phyloP scores from a whole-genome alignment of 2,888 invertebrate genomes.

The Conops quadrifasciatus region DNA sequence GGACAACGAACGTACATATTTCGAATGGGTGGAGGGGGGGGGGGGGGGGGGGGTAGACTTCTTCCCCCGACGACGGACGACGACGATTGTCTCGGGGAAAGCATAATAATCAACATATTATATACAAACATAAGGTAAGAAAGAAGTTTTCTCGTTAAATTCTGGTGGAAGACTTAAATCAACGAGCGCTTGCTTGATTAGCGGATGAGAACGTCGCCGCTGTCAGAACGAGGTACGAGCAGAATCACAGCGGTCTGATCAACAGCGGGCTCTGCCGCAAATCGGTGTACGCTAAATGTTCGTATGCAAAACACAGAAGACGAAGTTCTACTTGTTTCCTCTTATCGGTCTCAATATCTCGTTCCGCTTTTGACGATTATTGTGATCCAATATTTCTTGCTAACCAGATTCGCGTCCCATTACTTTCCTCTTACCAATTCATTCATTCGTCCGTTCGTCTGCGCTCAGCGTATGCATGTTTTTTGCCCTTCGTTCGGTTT shows the following conservation, averaged over 20 bases:
- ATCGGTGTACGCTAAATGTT: not conserved
- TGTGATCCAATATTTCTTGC: slow-evolving; percentile 56
- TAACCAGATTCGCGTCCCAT: not conserved
- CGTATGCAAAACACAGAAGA: slow-evolving; percentile 14
- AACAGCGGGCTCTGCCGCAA: slow-evolving; percentile 12
- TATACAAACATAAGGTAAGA: too few species aligned
- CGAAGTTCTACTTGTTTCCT: slow-evolving; percentile 34
- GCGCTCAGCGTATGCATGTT: not conserved
- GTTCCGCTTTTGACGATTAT: slow-evolving; percentile 52
- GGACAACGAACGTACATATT: too few species aligned
- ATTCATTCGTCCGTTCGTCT: slow-evolving; percentile 2
- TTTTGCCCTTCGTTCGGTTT: not conserved
- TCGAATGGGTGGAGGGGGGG: too few species aligned
- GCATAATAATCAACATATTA: too few species aligned
- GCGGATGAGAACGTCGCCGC: slow-evolving; percentile 57
- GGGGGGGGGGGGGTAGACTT: too few species aligned
- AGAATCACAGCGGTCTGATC: slow-evolving; percentile 52
- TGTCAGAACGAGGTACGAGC: slow-evolving; percentile 46
- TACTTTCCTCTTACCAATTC: not conserved
- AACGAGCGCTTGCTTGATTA: slow-evolving; percentile 55
- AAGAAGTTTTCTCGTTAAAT: too few species aligned
- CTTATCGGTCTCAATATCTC: slow-evolving; percentile 22
- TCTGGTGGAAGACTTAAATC: slow-evolving; percentile 4
- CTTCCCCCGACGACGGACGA: too few species aligned
- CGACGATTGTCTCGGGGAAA: too few species aligned